A percentile compares a stretch with the other conserved stretches of the same genome.
Conservation (phyloP, 2,797 vertebrate species). For the Podarcis lilfordi region DNA sequence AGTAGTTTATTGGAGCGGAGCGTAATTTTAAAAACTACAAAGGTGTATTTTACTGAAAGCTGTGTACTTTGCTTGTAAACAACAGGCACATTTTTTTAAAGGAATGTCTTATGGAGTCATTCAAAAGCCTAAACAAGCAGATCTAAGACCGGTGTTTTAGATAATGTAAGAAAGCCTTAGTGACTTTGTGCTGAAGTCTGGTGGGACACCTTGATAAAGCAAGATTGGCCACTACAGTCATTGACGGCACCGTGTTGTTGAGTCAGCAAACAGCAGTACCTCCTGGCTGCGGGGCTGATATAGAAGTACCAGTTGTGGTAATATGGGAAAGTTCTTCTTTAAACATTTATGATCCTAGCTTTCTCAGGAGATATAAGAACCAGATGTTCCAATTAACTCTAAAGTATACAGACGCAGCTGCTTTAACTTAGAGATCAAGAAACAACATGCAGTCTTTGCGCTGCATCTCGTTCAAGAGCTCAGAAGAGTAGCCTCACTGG, state of each 20-base stretch:
- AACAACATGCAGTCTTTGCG: background rate
- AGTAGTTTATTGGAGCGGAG: background rate
- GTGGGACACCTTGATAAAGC: background rate
- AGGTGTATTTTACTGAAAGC: background rate
- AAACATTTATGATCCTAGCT: slow-evolving; percentile 27
- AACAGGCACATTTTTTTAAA: too few relatives aligned
- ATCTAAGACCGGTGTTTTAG: background rate
- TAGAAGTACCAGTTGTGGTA: slow-evolving; percentile 7
- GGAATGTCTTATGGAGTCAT: background rate
- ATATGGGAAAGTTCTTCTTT: slow-evolving; percentile 18
- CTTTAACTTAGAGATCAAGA: slow-evolving; percentile 24
- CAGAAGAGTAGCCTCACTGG: background rate
- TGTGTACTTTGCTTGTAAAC: background rate
- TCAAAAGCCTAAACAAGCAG: background rate
- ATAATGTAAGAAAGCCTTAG: background rate
- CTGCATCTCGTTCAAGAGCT: background rate
- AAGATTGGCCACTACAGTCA: background rate
- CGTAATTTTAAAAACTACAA: background rate
- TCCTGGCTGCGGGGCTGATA: background rate
- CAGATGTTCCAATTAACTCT: slow-evolving; percentile 41
- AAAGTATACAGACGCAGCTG: slow-evolving; percentile 30
- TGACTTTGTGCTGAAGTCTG: background rate
- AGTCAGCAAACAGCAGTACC: background rate
- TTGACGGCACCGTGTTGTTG: background rate
- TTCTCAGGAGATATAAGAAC: slow-evolving; percentile 20